Evolutionary conservation across 2,113 vertebrate genomes (phyloP).

Genomic region (Clarias macrocephalus): DNA sequence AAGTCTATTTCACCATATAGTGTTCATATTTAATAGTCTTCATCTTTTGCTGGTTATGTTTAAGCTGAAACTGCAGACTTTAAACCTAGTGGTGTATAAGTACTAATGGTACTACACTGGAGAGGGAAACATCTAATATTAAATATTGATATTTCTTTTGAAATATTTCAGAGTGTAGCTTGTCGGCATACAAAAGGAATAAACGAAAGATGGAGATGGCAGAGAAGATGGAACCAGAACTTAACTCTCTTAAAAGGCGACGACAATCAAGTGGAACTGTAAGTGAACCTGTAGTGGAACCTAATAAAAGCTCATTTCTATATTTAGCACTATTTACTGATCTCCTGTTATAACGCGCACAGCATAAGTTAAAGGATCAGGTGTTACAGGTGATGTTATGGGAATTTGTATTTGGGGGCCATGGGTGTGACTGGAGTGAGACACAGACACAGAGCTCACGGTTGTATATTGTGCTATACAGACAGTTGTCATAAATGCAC

Average conservation of each 20-base stretch:
- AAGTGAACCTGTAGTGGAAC: constrained; percentile 18
- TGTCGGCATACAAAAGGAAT: constrained; percentile 98
- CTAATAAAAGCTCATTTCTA: neutral
- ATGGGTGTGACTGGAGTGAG: too few relatives aligned
- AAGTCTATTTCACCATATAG: neutral
- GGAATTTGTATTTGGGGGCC: too few relatives aligned
- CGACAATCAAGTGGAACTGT: constrained; percentile 80
- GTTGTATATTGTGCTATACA: too few relatives aligned
- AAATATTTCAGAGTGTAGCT: constrained; percentile 85
- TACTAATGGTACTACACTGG: neutral
- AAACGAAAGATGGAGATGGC: constrained; percentile 97
- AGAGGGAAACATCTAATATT: neutral
- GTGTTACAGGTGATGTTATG: too few relatives aligned
- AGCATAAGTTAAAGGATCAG: too few relatives aligned
- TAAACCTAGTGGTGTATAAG: neutral
- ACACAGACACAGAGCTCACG: too few relatives aligned
- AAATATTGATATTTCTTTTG: constrained; percentile 13
- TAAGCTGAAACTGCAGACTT: neutral
- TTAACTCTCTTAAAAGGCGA: constrained; percentile 88
- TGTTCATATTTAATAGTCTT: neutral
- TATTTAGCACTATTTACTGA: neutral
- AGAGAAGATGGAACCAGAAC: constrained; percentile 91
- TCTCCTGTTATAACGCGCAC: neutral
- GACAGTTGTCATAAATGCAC: too few relatives aligned
- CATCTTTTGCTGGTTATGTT: neutral